Conservation (phyloP, 2,113 vertebrate genomes). For the Tenebrosternarchus preto region DNA sequence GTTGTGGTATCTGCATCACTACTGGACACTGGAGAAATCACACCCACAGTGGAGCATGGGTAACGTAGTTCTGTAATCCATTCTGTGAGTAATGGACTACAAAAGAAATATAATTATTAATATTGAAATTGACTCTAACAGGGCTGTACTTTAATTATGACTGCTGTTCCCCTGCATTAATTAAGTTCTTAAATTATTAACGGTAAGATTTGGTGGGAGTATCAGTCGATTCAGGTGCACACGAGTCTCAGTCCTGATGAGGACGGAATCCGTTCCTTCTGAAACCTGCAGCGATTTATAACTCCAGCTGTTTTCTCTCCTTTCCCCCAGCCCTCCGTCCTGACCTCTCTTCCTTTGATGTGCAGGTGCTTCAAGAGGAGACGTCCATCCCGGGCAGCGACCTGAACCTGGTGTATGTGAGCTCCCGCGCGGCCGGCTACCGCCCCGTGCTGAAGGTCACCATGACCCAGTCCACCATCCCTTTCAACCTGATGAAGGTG, state of each 20-base stretch:
- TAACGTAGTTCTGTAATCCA: background rate
- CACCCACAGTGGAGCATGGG: background rate
- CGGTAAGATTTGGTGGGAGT: too few species aligned
- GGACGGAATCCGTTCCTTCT: background rate
- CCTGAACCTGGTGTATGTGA: conserved; percentile 89
- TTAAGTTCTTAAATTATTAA: too few species aligned
- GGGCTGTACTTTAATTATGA: too few species aligned
- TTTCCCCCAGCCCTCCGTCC: conserved; percentile 2
- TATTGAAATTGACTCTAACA: too few species aligned
- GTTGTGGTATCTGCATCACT: background rate
- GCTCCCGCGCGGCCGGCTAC: conserved; percentile 92
- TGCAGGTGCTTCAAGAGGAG: conserved; percentile 94
- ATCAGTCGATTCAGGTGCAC: too few species aligned
- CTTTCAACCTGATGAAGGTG: conserved; percentile 98
- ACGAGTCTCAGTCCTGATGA: conserved; percentile 1
- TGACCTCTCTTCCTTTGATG: conserved; percentile 10
- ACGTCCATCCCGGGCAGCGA: conserved; percentile 93
- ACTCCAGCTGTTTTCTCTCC: background rate
- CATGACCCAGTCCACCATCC: conserved; percentile 92
- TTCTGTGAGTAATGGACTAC: background rate
- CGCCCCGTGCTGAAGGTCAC: conserved; percentile 95
- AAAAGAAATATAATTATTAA: background rate
- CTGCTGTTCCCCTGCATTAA: too few species aligned
- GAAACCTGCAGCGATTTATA: background rate
- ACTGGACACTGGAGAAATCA: background rate